Evolutionary conservation across 2,797 vertebrate genomes (phyloP).

Genomic region (Microchirus variegatus): DNA sequence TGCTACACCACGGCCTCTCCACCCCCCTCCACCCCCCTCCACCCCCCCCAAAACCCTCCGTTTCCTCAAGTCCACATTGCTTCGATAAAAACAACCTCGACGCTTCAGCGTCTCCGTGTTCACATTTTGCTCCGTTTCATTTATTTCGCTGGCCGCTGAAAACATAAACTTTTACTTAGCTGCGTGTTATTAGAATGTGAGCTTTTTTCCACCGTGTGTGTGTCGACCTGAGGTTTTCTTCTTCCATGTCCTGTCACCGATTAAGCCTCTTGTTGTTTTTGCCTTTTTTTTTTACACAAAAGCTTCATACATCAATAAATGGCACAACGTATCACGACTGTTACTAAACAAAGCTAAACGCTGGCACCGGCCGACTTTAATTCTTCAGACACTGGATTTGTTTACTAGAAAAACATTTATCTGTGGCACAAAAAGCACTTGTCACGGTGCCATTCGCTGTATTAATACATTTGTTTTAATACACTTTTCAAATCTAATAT

Average conservation of each 20-base stretch:
- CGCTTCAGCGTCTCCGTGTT: conserved; percentile 38
- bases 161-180: conserved; percentile 82
- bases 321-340: conserved; percentile 3
- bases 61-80: conserved; percentile 51
- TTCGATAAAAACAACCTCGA: conserved; percentile 58
- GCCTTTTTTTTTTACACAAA: conserved; percentile 12
- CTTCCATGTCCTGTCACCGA: conserved; percentile 36
- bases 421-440: too few species aligned
- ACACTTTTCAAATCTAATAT: too few species aligned
- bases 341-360: conserved; percentile 21
- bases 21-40: conserved; percentile 25
- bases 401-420: background rate
- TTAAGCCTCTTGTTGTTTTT: conserved; percentile 39
- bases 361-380: conserved; percentile 12
- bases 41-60: conserved; percentile 22
- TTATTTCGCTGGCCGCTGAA: conserved; percentile 79
- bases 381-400: conserved; percentile 2
- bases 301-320: conserved; percentile 32
- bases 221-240: conserved; percentile 23
- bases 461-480: too few species aligned
- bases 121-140: conserved; percentile 69
- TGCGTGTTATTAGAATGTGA: conserved; percentile 70
- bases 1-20: conserved; percentile 23
- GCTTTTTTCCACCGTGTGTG: conserved; percentile 43
- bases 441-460: too few species aligned